Conservation (phyloP, 2,113 vertebrate species). For the Natator depressus region DNA sequence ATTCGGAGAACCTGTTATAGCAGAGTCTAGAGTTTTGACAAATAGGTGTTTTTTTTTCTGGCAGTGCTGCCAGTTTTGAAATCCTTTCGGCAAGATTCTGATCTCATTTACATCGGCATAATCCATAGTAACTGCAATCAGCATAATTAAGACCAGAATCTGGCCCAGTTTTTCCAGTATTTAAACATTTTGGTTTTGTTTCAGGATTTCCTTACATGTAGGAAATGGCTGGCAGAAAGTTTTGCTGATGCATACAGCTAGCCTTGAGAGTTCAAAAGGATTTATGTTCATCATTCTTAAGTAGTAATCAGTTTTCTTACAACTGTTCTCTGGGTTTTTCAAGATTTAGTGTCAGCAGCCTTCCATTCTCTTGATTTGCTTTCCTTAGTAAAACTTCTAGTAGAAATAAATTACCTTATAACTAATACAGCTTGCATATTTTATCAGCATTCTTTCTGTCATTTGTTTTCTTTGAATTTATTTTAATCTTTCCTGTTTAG, state of each 20-base stretch:
- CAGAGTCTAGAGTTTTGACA: background rate
- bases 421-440: conserved; percentile 71
- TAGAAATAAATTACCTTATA: conserved; percentile 75
- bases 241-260: conserved; percentile 31
- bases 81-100: background rate
- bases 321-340: conserved; percentile 58
- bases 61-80: background rate
- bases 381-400: conserved; percentile 64
- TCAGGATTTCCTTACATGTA: background rate
- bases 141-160: background rate
- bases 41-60: background rate
- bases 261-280: conserved; percentile 60
- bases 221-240: background rate
- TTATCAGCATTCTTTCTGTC: conserved; percentile 59
- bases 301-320: conserved; percentile 69
- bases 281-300: conserved; percentile 64
- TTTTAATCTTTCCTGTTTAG: conserved; percentile 63
- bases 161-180: background rate
- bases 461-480: conserved; percentile 62
- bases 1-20: conserved; percentile 14
- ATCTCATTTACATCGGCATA: background rate
- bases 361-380: conserved; percentile 73
- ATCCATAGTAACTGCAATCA: background rate
- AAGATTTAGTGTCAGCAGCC: conserved; percentile 69
- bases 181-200: background rate